Conservation (phyloP, 1,140 invertebrate genomes). For the Ephestia elutella region DNA sequence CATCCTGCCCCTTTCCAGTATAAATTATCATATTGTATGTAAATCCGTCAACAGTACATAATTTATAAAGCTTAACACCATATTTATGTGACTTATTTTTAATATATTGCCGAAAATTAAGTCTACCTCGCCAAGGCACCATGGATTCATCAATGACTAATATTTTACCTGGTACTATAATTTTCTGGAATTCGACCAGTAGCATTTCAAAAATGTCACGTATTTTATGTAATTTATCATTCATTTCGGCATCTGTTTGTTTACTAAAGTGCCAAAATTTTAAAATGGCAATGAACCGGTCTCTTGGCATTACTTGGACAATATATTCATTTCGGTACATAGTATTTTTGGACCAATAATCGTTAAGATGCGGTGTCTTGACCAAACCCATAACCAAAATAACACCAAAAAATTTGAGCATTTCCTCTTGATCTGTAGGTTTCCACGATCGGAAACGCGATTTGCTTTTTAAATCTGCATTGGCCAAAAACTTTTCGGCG, state of each 20-base stretch:
- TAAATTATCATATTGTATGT: slow-evolving; percentile 49
- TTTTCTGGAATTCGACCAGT: too few species aligned
- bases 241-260: neutral
- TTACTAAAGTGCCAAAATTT: too few species aligned
- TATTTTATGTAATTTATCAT: too few species aligned
- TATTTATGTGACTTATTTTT: slow-evolving; percentile 55
- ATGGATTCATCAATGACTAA: slow-evolving; percentile 58
- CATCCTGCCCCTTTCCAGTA: slow-evolving; percentile 12
- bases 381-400: slow-evolving; percentile 15
- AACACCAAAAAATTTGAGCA: too few species aligned
- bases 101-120: slow-evolving; percentile 51
- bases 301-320: slow-evolving; percentile 22
- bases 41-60: slow-evolving; percentile 46
- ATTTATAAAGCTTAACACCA: slow-evolving; percentile 59
- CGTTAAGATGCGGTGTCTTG: slow-evolving; percentile 18
- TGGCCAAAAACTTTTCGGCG: too few species aligned
- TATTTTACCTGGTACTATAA: slow-evolving; percentile 27
- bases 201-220: too few species aligned
- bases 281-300: too few species aligned
- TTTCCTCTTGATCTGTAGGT: too few species aligned
- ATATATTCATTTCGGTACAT: slow-evolving; percentile 23
- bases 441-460: too few species aligned
- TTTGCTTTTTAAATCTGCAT: too few species aligned
- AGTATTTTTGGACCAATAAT: slow-evolving; percentile 23
- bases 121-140: slow-evolving; percentile 51